Evolutionary conservation across 2,888 invertebrate species (phyloP).

Genomic region (Coleophora deauratella): DNA sequence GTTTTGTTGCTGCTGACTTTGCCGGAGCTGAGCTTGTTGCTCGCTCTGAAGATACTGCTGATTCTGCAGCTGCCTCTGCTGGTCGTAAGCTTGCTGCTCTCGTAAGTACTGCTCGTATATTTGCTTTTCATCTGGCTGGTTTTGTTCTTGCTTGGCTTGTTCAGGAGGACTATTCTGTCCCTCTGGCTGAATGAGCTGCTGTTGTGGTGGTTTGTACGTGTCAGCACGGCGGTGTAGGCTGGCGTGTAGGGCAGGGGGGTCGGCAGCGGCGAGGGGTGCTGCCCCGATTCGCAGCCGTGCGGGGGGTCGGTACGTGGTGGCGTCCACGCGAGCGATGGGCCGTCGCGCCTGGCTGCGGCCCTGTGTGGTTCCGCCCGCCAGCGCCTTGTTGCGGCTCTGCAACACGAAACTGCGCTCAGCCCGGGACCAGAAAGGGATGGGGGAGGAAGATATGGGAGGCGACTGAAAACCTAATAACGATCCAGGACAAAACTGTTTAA

Average conservation of each 20-base stretch:
- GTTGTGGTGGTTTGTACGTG: conserved; percentile 27
- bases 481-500: too few relatives aligned
- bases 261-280: conserved; percentile 32
- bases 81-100: conserved; percentile 27
- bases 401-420: conserved; percentile 64
- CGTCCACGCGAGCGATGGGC: conserved; percentile 32
- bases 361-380: conserved; percentile 23
- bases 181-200: background rate
- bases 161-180: background rate
- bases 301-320: conserved; percentile 58
- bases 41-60: conserved; percentile 17
- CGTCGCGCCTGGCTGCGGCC: conserved; percentile 25
- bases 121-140: conserved; percentile 10
- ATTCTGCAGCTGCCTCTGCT: conserved; percentile 19
- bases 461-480: too few relatives aligned
- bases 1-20: conserved; percentile 7
- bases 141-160: conserved; percentile 19
- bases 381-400: conserved; percentile 69
- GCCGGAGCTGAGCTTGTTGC: conserved; percentile 11
- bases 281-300: conserved; percentile 29
- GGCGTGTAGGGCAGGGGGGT: conserved; percentile 27
- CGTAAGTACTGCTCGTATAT: conserved; percentile 18
- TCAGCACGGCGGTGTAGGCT: conserved; percentile 53
- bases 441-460: too few relatives aligned
- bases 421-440: conserved; percentile 7